phyloP scores from a whole-genome alignment of 2,113 vertebrate genomes.

The Lamprotornis superbus region DNA sequence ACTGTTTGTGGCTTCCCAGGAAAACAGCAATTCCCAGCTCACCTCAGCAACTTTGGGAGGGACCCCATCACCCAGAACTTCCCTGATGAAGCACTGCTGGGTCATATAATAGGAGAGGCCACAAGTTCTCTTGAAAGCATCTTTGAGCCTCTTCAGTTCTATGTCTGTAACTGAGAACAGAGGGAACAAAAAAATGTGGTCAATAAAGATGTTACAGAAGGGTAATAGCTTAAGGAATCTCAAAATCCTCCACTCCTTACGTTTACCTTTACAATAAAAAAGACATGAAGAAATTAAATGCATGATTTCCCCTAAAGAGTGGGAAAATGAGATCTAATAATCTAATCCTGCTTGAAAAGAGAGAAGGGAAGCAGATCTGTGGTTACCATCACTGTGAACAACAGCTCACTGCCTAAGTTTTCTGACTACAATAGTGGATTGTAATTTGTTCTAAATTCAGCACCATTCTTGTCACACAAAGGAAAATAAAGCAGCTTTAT shows the following conservation, averaged over 20 bases:
- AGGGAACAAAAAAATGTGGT: neutral
- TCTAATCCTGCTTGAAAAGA: neutral
- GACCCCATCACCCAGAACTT: conserved; percentile 96
- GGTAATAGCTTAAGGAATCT: neutral
- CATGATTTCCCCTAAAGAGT: neutral
- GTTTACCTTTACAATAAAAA: neutral
- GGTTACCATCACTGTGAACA: neutral
- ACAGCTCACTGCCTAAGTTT: neutral
- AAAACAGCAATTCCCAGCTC: conserved; percentile 32
- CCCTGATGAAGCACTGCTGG: conserved; percentile 96
- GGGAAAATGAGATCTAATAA: neutral
- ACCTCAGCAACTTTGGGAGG: conserved; percentile 98
- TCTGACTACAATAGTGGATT: neutral
- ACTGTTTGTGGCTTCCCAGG: neutral
- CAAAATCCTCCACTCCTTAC: neutral
- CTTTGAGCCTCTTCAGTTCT: conserved; percentile 94
- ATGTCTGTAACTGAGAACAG: conserved; percentile 88
- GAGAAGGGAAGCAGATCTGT: neutral
- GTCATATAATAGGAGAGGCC: conserved; percentile 95
- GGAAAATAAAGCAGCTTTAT: neutral
- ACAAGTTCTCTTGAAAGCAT: conserved; percentile 98
- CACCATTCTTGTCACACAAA: neutral
- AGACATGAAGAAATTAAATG: neutral
- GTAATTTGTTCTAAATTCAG: neutral
- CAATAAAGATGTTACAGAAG: neutral